Conservation (phyloP, 2,797 vertebrate genomes). For the Lagorchestes hirsutus region DNA sequence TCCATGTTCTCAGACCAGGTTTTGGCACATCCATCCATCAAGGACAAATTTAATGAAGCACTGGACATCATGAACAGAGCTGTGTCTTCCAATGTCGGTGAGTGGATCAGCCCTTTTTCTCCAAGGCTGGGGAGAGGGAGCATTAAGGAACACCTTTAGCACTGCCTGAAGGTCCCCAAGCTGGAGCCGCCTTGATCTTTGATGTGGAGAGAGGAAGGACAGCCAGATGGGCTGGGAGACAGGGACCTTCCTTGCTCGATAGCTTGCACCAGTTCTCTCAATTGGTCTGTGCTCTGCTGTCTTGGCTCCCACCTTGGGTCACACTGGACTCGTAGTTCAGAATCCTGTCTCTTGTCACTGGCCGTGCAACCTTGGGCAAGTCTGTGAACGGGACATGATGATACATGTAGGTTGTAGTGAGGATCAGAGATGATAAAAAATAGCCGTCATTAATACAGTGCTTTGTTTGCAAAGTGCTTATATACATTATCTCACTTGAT, state of each 20-base stretch:
- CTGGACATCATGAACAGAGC: conserved; percentile 98
- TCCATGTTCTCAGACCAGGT: conserved; percentile 96
- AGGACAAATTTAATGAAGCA: conserved; percentile 98
- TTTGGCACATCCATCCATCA: conserved; percentile 93
- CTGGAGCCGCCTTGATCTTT: fast-evolving
- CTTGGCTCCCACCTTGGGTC: not conserved
- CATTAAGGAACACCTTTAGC: not conserved
- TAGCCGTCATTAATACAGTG: not conserved
- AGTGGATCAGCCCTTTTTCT: conserved; percentile 68
- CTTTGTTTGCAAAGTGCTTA: not conserved
- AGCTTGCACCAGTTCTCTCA: not conserved
- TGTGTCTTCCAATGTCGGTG: conserved; percentile 95
- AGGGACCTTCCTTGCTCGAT: not conserved
- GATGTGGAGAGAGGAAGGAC: not conserved
- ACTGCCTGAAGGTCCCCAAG: not conserved
- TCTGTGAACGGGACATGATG: not conserved
- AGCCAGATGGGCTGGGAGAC: not conserved
- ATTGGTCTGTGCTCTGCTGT: not conserved
- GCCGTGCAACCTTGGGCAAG: too few species aligned
- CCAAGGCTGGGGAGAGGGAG: not conserved
- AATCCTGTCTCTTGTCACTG: not conserved
- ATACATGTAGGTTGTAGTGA: not conserved
- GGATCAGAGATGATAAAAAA: not conserved
- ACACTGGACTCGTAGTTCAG: not conserved
- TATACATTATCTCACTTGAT: not conserved